phyloP scores from a whole-genome alignment of 64 coral and sea anemone species.

The Montipora foliosa region DNA sequence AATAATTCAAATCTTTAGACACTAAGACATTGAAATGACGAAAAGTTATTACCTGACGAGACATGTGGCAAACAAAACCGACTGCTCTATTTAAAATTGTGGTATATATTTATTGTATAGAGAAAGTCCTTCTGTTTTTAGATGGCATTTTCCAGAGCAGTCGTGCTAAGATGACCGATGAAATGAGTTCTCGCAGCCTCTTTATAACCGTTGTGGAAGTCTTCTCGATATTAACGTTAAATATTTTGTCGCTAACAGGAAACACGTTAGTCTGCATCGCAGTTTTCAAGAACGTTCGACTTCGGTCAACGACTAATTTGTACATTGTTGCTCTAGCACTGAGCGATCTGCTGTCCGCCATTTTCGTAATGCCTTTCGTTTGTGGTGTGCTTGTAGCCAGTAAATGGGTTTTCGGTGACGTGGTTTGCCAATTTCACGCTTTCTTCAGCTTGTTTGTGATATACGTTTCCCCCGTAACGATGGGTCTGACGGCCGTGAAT shows the following conservation, averaged over 20 bases:
- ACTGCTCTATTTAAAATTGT: no score
- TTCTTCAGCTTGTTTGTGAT: not conserved
- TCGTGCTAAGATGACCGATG: not conserved
- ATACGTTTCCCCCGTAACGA: not conserved
- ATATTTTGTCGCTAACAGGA: not conserved
- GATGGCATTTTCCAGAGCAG: not conserved
- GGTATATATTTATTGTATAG: no score
- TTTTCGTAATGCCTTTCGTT: not conserved
- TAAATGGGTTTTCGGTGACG: not conserved
- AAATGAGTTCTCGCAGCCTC: not conserved
- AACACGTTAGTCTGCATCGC: constrained; percentile 6
- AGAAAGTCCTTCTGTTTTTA: no score
- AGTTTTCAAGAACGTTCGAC: not conserved
- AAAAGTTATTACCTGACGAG: no score
- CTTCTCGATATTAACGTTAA: not conserved
- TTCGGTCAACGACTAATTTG: not conserved
- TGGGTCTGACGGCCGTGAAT: not conserved
- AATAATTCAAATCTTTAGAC: no score
- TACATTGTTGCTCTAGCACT: constrained; percentile 11
- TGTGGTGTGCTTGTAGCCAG: not conserved
- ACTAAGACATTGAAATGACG: no score
- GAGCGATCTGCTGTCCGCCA: constrained; percentile 2
- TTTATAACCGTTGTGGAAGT: not conserved
- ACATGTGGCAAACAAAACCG: no score
- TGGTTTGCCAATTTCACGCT: not conserved